Evolutionary conservation across 2,797 vertebrate species (phyloP), one percentile per base, ranked within the genome.

Genomic region (Peromyscus nudipes): DNA sequence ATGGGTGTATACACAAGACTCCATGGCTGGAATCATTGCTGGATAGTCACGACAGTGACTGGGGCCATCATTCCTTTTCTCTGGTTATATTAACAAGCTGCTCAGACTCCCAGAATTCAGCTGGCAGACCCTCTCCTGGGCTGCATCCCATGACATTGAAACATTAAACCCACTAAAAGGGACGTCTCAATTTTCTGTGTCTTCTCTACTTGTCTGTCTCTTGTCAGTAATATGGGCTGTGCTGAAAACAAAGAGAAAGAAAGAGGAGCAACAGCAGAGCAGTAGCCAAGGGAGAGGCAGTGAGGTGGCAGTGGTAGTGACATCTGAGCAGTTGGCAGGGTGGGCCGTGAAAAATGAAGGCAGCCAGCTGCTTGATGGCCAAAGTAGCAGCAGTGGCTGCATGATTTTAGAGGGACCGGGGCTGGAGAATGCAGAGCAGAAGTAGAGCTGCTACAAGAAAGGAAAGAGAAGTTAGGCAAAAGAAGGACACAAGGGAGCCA

Each of bases 271-370:
- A 27, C 46, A 49, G 4, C 64, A n/a, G 6, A 25, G 1, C 16
- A 9, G 40, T 6, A 3, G 43, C 29, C 14, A 16, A 86, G 46
- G 64, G 13, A 25, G 43, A 69, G 64, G 46, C 46, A 69, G 49
- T 0, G 23, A 29, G 23, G 37, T 8, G 25, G 46, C 43, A 55
- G 13, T 4, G 49, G 1, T 1, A 19, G 65, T 21, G 25, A 37
- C 46, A 27, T 55, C 23, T 6, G 65, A n/a, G 23, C 23, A 71
- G 23, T 71, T 71, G 29, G 31, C 19, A 85, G 84, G 12, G 23
- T 52, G 12, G 7, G 8, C 14, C 55, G 34, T 86, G 46, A 37
- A 52, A 86, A 16, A 0, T 13, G 19, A 19, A 25, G 43, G 12
- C 31, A 67, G 23, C 31, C 17, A 4, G 43, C 25, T 52, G 29